Base-by-base conservation (phyloP, 2,888 invertebrate species). In the Rotaria macrura region DNA sequence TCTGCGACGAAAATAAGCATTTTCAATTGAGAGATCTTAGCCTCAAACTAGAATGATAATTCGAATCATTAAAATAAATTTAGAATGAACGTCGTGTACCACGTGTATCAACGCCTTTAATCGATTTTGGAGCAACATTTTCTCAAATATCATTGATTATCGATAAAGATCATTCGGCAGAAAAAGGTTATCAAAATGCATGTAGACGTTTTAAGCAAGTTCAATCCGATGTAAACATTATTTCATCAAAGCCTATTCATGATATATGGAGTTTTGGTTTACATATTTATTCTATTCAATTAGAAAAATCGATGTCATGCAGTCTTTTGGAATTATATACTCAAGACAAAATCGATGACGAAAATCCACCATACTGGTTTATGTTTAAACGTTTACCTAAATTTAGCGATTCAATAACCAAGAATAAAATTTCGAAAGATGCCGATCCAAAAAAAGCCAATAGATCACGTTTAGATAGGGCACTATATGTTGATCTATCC, bases 221-320 rank as follows among this genome's bases (percentile, higher is more conserved):
- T 1, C 34, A 34, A 34, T 5, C 65, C 20, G 25, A 43, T 43
- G n/a, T 43, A 7, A 20, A 40, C 4, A 14, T 79, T 14, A n/a
- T 43, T 79, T 23, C 12, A 25, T 38, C 20, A 40, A 43, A 79
- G 43, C 10, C 43, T 20, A 20, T 43, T 43, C 14, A 40, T 43
- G 79, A 79, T 25, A 43, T 79, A 25, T 79, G 79, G 79, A 40
- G 43, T 79, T 79, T 79, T 79, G 79, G 79, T 43, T n/a, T 79
- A 43, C 12, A 14, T n/a, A 43, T 14, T 5, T 40, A 25, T 79
- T 10, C 38, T 4, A 14, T 79, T 9, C 6, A 23, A 23, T 40
- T 79, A 9, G 9, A 9, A n/a, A 25, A 79, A 43, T 2, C 25
- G 7, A 5, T 43, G 12, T n/a, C 25, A 43, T 17, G 38, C 9